A percentile compares a stretch with the other conserved stretches of the same genome.
phyloP scores from a whole-genome alignment of 2,888 invertebrate species.

The Eremobia ochroleuca region DNA sequence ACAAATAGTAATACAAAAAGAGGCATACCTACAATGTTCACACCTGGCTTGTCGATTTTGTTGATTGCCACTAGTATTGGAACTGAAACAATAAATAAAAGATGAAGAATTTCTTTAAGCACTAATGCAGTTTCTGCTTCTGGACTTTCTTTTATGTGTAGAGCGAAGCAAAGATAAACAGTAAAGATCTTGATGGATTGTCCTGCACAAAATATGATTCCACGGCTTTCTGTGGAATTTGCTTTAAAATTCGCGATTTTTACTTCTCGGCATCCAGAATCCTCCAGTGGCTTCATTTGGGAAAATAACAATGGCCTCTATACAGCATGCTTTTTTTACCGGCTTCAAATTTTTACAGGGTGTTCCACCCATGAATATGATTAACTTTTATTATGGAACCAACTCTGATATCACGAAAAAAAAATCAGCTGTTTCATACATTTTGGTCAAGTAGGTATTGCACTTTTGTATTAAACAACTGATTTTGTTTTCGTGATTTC shows the following conservation, averaged over 20 bases:
- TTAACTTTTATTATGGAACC: too few species aligned
- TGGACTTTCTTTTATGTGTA: neutral
- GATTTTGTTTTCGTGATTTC: too few species aligned
- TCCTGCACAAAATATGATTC: neutral
- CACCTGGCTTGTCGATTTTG: slow-evolving; percentile 98
- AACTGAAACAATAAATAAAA: slow-evolving; percentile 91
- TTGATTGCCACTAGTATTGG: slow-evolving; percentile 99
- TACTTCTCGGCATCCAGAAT: neutral
- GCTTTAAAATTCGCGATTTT: neutral
- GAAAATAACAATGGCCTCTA: neutral
- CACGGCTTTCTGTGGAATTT: neutral
- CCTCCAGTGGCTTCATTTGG: neutral
- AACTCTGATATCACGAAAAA: too few species aligned
- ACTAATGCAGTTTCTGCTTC: neutral
- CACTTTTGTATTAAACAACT: too few species aligned
- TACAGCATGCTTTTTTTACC: too few species aligned
- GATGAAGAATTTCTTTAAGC: neutral
- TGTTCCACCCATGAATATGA: too few species aligned
- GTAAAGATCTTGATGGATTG: neutral
- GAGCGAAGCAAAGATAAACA: neutral
- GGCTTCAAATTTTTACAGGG: too few species aligned
- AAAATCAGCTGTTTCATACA: too few species aligned
- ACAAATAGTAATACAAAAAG: slow-evolving; percentile 68
- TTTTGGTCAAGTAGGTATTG: too few species aligned
- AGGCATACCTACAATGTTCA: slow-evolving; percentile 95